phyloP scores from a whole-genome alignment of 2,797 vertebrate genomes.

The Masticophis lateralis region DNA sequence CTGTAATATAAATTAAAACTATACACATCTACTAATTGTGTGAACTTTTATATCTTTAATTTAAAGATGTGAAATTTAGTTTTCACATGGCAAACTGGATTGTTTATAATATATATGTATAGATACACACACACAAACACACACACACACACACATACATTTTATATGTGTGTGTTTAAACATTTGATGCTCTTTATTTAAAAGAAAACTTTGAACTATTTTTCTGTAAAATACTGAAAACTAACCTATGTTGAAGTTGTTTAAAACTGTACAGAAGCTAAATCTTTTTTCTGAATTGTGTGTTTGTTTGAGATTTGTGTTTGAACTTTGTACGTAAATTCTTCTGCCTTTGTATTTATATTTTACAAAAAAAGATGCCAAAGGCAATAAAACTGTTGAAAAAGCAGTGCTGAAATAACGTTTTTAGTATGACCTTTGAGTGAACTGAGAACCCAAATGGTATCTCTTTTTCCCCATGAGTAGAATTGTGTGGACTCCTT shows the following conservation, averaged over 20 bases:
- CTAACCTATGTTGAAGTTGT: conserved; percentile 86
- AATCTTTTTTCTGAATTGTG: conserved; percentile 89
- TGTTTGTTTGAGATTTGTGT: conserved; percentile 94
- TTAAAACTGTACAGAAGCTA: conserved; percentile 95
- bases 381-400: conserved; percentile 89
- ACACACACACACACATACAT: conserved; percentile 81
- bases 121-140: conserved; percentile 33
- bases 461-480: not conserved
- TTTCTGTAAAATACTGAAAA: conserved; percentile 91
- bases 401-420: conserved; percentile 66
- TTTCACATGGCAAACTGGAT: conserved; percentile 82
- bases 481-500: not conserved
- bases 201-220: conserved; percentile 89
- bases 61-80: conserved; percentile 82
- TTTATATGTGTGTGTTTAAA: conserved; percentile 75
- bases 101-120: conserved; percentile 74
- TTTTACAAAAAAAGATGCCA: conserved; percentile 99
- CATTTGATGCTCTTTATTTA: conserved; percentile 92
- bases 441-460: conserved; percentile 1
- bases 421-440: conserved; percentile 13
- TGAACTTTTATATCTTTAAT: conserved; percentile 84
- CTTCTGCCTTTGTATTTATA: conserved; percentile 99
- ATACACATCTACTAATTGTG: conserved; percentile 83
- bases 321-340: conserved; percentile 99
- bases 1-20: conserved; percentile 88